Conservation (phyloP, 2,888 invertebrate genomes). For the Tethea ocularis region DNA sequence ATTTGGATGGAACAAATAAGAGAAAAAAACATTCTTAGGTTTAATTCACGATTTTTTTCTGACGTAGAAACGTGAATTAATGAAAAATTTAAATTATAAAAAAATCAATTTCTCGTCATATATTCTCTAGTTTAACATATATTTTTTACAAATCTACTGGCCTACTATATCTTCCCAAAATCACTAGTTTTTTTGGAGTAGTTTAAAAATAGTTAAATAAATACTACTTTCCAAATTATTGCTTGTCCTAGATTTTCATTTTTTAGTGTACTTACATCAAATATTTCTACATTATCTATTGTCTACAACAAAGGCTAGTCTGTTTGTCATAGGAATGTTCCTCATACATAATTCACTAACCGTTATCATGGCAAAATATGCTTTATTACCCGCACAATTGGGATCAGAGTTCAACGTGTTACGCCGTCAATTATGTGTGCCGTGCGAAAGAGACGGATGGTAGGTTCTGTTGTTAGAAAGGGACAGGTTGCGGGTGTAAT, state of each 20-base stretch:
- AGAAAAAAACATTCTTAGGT: no score
- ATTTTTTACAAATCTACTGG: no score
- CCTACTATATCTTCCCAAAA: no score
- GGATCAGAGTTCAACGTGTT: constrained; percentile 13
- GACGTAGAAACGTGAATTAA: no score
- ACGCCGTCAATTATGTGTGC: background rate
- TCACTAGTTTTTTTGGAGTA: no score
- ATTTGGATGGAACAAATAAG: no score
- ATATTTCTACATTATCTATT: constrained; percentile 2
- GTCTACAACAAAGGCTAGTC: constrained; percentile 1
- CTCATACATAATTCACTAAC: constrained; percentile 4
- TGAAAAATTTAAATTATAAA: no score
- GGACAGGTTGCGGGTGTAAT: constrained; percentile 16
- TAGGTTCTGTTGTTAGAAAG: constrained; percentile 18
- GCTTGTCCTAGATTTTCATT: background rate
- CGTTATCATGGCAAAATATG: background rate
- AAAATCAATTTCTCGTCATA: no score
- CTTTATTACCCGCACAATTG: background rate
- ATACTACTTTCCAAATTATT: background rate
- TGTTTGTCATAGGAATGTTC: constrained; percentile 6
- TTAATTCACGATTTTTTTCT: no score
- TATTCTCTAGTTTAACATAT: no score
- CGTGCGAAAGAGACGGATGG: constrained; percentile 13
- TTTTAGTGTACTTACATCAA: background rate
- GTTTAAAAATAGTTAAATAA: no score